phyloP scores from a whole-genome alignment of 1,140 invertebrate species.

The Maniola jurtina region DNA sequence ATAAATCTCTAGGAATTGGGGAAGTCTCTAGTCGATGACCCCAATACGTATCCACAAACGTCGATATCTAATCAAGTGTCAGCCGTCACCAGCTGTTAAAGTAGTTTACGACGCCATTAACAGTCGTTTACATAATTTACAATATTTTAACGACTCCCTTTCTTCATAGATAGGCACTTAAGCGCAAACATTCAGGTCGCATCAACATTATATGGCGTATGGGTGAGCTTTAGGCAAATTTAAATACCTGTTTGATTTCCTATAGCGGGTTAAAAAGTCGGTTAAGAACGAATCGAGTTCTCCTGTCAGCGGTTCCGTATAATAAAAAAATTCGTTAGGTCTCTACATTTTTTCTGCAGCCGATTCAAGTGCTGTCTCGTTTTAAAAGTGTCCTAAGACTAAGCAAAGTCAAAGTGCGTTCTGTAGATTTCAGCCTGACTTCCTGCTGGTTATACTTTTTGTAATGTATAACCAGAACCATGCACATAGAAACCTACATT shows the following conservation, averaged over 20 bases:
- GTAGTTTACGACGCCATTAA: not conserved
- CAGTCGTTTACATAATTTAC: constrained; percentile 13
- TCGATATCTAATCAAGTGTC: not conserved
- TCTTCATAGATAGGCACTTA: not conserved
- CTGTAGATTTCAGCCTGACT: too few relatives aligned
- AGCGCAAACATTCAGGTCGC: constrained; percentile 2
- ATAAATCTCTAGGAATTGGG: not conserved
- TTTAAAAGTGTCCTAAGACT: too few relatives aligned
- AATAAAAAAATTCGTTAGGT: too few relatives aligned
- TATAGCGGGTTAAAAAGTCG: not conserved
- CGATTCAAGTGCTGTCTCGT: too few relatives aligned
- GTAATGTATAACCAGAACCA: too few relatives aligned
- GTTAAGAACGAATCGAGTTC: too few relatives aligned
- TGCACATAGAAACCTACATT: too few relatives aligned
- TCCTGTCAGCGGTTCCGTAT: too few relatives aligned
- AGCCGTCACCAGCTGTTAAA: not conserved
- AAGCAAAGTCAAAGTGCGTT: too few relatives aligned
- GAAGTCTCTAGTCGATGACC: not conserved
- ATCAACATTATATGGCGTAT: not conserved
- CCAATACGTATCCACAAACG: not conserved
- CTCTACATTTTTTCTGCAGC: too few relatives aligned
- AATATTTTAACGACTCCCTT: not conserved
- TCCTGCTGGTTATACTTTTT: too few relatives aligned
- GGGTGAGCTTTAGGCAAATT: not conserved
- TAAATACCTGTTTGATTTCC: not conserved